These are phyloP conservation scores for Periphyllus acericola DNA, from an alignment of 2,888 invertebrate species.

Conservation along the genomic window DNA sequence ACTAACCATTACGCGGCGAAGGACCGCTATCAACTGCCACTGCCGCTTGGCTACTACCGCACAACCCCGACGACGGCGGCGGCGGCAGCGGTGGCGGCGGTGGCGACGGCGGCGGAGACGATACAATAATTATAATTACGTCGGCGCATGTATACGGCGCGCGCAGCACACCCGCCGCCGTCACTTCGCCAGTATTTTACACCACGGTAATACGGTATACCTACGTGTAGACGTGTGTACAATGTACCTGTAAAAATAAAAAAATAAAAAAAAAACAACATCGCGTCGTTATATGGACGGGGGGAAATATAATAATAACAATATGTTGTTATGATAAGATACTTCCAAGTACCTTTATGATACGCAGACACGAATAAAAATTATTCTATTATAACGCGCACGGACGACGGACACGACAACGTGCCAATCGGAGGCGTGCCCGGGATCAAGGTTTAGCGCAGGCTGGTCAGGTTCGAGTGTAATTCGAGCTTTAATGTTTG, in stretches of 20 bases:
- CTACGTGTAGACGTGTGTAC: neutral
- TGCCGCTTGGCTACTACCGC: slow-evolving; percentile 25
- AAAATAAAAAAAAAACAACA: slow-evolving; percentile 13
- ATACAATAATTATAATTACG: slow-evolving; percentile 60
- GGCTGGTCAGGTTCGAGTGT: too few species aligned
- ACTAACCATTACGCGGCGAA: slow-evolving; percentile 44
- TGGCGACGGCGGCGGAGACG: slow-evolving; percentile 38
- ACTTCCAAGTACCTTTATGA: slow-evolving; percentile 1
- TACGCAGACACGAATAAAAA: neutral
- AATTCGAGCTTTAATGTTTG: too few species aligned
- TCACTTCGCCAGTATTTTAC: slow-evolving; percentile 28
- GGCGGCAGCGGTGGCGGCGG: slow-evolving; percentile 19
- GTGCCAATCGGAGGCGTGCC: too few species aligned
- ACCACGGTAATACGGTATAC: neutral
- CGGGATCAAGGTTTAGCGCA: too few species aligned
- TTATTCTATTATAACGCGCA: neutral
- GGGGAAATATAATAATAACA: slow-evolving; percentile 13
- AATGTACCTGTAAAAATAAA: neutral
- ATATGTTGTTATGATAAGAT: slow-evolving; percentile 29
- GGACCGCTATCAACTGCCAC: slow-evolving; percentile 50
- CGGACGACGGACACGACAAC: neutral
- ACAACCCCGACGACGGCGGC: slow-evolving; percentile 39
- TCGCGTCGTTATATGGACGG: neutral
- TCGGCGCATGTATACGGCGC: slow-evolving; percentile 49
- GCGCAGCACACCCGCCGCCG: slow-evolving; percentile 45